These are phyloP conservation scores for Cyrtorhinus lividipennis DNA, from an alignment of 1,140 invertebrate genomes.

Conservation along the genomic window DNA sequence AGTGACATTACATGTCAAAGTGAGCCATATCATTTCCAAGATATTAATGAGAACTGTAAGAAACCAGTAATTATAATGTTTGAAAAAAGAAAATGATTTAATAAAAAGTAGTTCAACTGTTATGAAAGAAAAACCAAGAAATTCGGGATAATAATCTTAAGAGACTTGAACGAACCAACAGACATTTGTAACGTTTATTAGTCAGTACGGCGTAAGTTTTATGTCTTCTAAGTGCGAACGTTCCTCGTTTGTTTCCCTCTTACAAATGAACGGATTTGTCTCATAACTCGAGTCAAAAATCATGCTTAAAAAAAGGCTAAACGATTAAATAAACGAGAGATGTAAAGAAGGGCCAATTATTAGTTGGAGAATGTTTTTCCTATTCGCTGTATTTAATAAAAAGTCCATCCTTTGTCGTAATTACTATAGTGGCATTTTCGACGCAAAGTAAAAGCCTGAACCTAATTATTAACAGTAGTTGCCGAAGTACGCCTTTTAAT, in stretches of 20 bases:
- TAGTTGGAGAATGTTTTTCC: neutral
- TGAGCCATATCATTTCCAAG: slow-evolving; percentile 13
- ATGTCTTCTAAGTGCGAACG: neutral
- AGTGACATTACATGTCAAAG: slow-evolving; percentile 3
- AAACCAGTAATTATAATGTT: no score
- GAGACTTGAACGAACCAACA: slow-evolving; percentile 18
- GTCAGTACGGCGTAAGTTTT: slow-evolving; percentile 5
- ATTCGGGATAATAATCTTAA: neutral
- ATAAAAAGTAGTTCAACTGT: neutral
- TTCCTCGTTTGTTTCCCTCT: neutral
- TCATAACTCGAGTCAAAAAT: neutral
- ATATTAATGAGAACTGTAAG: no score
- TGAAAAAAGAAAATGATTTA: neutral
- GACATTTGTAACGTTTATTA: slow-evolving; percentile 11
- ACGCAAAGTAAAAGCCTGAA: no score
- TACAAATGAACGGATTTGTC: neutral
- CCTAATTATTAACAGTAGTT: neutral
- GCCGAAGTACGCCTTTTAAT: neutral
- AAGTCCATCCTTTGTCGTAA: no score
- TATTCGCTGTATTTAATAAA: neutral
- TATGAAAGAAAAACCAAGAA: neutral
- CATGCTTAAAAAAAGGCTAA: neutral
- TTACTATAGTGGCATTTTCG: no score
- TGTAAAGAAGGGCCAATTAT: neutral
- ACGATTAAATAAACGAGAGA: neutral